Evolutionary conservation across 2,113 vertebrate species (phyloP), one percentile per base, ranked within the genome.

Genomic region (Hydropotes inermis): DNA sequence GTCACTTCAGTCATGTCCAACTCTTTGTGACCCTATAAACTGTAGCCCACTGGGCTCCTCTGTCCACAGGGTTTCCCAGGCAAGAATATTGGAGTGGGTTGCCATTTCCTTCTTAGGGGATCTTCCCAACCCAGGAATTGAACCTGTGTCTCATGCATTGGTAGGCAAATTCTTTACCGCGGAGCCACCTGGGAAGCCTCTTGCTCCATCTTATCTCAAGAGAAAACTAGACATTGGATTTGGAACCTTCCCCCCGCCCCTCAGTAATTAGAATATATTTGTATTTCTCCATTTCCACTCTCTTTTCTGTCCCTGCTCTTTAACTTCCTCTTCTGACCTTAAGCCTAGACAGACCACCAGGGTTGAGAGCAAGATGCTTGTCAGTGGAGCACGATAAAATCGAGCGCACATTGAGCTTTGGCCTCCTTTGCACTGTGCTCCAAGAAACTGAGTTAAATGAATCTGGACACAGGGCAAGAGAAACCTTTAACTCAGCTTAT

Each of bases 381-480:
- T 3, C 3, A 7, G 3, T 21, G 6, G 43, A 45, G 7, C 36
- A 85, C 1, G 54, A 15, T 19, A 64, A 57, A 94, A 78, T 45
- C 50, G 15, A 50, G 52, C 30, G 8, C 39, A 1, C 27, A 7
- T 27, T 79, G 30, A 9, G 45, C n/a, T 78, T 67, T 57, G 70
- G 28, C 19, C 50, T 84, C 43, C 52, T 86, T 21, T 45, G 61
- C 5, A 25, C 33, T 9, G 12, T n/a, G 76, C 15, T 58, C 25
- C 50, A 58, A 86, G 67, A 94, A 95, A 95, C 91, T 97, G 91
- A 98, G 45, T 87, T 94, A 97, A 98, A 97, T 97, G 91, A 91
- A 16, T 87, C 91, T 79, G 79, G 96, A 97, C 97, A 97, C n/a
- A 94, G 83, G 89, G 95, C 78, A 89, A 89, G 95, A 97, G 82